A percentile compares a stretch with the other conserved stretches of the same genome.
Conservation (phyloP, 35 echinoderm and acorn worm species). For the Apostichopus parvimensis region DNA sequence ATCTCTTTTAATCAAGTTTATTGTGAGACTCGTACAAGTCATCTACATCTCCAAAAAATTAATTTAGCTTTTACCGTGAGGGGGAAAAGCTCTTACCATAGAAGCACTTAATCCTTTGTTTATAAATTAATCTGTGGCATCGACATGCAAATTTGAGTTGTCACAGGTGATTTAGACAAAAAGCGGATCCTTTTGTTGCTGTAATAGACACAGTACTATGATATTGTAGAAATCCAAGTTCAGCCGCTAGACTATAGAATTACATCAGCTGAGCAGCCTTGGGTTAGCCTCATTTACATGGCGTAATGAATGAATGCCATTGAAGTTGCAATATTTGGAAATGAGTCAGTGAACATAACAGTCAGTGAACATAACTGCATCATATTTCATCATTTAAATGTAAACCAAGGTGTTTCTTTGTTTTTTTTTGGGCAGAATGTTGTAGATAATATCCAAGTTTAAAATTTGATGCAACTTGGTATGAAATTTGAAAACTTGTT, state of each 20-base stretch:
- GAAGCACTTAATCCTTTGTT: slow-evolving; percentile 18
- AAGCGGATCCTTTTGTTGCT: background rate
- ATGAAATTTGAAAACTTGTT: too few species aligned
- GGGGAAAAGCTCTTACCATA: background rate
- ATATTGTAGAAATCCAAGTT: background rate
- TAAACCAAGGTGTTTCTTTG: too few species aligned
- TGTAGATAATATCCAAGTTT: too few species aligned
- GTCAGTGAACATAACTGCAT: background rate
- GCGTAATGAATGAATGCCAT: background rate
- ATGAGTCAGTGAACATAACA: background rate
- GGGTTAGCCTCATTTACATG: slow-evolving; percentile 7
- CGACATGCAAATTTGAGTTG: slow-evolving; percentile 3
- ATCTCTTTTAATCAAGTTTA: slow-evolving; percentile 15
- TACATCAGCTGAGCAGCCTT: background rate
- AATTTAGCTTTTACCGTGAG: slow-evolving; percentile 3
- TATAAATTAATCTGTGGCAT: slow-evolving; percentile 9
- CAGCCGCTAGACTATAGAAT: slow-evolving; percentile 1
- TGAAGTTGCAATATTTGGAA: background rate
- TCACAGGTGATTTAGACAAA: slow-evolving; percentile 1
- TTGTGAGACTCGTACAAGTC: background rate
- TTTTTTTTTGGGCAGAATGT: too few species aligned
- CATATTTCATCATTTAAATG: too few species aligned
- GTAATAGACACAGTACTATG: background rate
- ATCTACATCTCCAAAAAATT: background rate
- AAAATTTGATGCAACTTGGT: too few species aligned